A percentile compares a stretch with the other conserved stretches of the same genome.
Evolutionary conservation across 92 coral and sea anemone genomes (phyloP).

Genomic region (Epizoanthus fatuus): DNA sequence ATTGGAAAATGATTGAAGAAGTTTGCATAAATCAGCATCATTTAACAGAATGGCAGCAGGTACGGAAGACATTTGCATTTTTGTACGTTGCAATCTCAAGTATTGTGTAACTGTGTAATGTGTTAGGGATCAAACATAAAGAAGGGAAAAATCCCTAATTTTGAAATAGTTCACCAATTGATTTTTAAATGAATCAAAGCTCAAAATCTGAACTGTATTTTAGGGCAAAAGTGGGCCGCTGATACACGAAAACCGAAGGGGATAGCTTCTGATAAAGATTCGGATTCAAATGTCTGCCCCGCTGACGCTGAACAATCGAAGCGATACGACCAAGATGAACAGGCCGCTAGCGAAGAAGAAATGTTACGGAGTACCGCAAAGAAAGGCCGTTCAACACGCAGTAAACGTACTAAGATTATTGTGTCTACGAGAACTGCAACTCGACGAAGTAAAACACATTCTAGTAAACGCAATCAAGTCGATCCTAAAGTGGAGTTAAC

Average conservation of each 20-base stretch:
- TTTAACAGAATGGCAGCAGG: slow-evolving; percentile 18
- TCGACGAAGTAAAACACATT: slow-evolving; percentile 10
- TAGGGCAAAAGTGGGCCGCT: slow-evolving; percentile 27
- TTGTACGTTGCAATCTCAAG: neutral
- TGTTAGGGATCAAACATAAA: neutral
- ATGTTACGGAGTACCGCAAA: neutral
- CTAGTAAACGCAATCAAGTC: neutral
- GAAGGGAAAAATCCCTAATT: slow-evolving; percentile 21
- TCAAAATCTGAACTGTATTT: neutral
- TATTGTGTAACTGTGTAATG: too few species aligned
- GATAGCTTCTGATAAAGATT: slow-evolving; percentile 24
- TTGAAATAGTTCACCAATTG: neutral
- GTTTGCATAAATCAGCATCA: neutral
- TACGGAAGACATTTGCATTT: slow-evolving; percentile 30
- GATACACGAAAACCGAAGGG: slow-evolving; percentile 29
- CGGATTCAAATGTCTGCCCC: neutral
- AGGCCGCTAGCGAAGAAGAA: neutral
- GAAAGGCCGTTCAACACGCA: slow-evolving; percentile 1
- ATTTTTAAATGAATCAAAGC: neutral
- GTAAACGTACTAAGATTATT: neutral
- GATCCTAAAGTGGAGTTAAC: neutral
- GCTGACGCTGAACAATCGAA: neutral
- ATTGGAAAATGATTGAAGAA: slow-evolving; percentile 1
- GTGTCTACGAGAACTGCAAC: neutral
- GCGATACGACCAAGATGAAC: neutral